Evolutionary conservation across 2,113 vertebrate genomes (phyloP).

Genomic region (Crotalus horridus): DNA sequence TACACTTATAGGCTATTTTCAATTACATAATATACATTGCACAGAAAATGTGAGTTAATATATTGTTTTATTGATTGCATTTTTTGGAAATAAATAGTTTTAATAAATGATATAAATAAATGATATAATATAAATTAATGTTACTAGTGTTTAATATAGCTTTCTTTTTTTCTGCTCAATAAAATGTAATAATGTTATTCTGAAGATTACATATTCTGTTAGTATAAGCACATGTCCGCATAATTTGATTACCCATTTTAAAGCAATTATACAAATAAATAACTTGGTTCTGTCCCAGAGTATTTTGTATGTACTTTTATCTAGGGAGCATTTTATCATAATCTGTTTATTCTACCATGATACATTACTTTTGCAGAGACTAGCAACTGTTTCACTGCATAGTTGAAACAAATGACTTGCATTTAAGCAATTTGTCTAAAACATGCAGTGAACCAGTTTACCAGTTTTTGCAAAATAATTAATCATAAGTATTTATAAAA

Average conservation of each 20-base stretch:
- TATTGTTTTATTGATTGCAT: background rate
- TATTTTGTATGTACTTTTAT: background rate
- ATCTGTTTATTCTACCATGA: background rate
- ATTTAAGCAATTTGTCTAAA: background rate
- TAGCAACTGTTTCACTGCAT: background rate
- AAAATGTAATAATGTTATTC: background rate
- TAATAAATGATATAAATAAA: background rate
- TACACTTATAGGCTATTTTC: background rate
- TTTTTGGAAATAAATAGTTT: background rate
- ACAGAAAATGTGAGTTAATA: background rate
- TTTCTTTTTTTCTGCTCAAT: background rate
- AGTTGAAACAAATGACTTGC: background rate
- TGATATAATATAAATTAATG: background rate
- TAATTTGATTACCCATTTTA: background rate
- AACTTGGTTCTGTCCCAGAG: background rate
- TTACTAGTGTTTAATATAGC: background rate
- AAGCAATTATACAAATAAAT: background rate
- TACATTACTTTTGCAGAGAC: background rate
- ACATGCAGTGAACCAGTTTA: background rate
- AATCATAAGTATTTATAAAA: background rate
- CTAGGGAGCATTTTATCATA: background rate
- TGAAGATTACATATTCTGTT: background rate
- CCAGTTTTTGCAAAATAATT: background rate
- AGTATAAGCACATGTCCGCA: background rate
- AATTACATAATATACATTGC: background rate